Base-by-base conservation (phyloP, 2,113 vertebrate species). In the Protobothrops flavoviridis region DNA sequence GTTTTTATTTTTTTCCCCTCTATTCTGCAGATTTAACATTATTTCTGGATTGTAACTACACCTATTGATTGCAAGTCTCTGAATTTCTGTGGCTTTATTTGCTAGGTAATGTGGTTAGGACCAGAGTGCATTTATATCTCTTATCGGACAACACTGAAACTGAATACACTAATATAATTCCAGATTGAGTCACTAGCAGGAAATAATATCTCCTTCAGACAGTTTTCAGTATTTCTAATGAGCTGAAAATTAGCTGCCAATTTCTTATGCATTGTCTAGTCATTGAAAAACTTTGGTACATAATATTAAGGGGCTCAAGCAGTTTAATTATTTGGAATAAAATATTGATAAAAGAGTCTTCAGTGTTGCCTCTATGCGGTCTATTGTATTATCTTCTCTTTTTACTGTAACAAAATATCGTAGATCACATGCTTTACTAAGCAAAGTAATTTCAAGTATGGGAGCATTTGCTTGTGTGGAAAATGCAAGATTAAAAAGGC, bases 191-290 rank as follows among this genome's bases (percentile, higher is more conserved):
- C 53, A 91, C 33, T 88, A 74, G 45, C 23, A 57, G 5, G 23
- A 3, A 43, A 53, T 86, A n/a, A n/a, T 52, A 50, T 91, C 50
- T 57, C 45, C 52, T 87, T n/a, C 74, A 61, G 20, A 52, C 23
- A 86, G 21, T n/a, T 91, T 90, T n/a, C 48, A 52, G 20, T 81
- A 61, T 61, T 61, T 12, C 24, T 92, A 92, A 92, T 92, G 59
- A 92, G 52, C 50, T 91, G 26, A 52, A 91, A 88, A 92, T 92
- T 85, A 88, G 85, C 45, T 93, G 89, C 33, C 64, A 88, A 64
- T 94, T 94, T 59, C 89, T 55, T 59, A 59, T 57, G 39, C 7
- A 85, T 94, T 85, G n/a, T 85, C 56, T 21, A 91, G 61, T 85
- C 7, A 53, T 43, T 90, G 91, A 81, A 61, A 64, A 91, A 48